Conservation (phyloP, 92 coral and sea anemone genomes). For the Palythoa grandis region DNA sequence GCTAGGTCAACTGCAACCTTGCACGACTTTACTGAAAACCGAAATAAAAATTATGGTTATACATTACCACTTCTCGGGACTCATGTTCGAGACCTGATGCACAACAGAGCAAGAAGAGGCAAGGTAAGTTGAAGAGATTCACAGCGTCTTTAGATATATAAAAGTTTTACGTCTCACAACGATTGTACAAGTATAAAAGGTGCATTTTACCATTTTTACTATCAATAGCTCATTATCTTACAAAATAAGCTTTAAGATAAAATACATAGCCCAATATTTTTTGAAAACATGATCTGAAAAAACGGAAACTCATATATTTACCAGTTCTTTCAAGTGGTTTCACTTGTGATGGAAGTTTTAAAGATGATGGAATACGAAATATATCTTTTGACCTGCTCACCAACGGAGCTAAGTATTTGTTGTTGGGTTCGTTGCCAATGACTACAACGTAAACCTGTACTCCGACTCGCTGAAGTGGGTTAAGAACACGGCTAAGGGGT, state of each 20-base stretch:
- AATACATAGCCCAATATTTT: too few species aligned
- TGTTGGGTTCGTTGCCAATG: slow-evolving; percentile 30
- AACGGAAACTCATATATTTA: background rate
- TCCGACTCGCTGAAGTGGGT: slow-evolving; percentile 50
- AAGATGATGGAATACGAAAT: slow-evolving; percentile 58
- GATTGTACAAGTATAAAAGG: too few species aligned
- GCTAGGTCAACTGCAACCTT: slow-evolving; percentile 9
- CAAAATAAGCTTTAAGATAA: too few species aligned
- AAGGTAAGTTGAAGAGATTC: too few species aligned
- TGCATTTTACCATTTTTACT: too few species aligned
- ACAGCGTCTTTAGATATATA: too few species aligned
- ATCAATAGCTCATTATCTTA: too few species aligned
- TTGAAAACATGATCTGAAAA: background rate
- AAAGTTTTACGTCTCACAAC: too few species aligned
- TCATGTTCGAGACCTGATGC: too few species aligned
- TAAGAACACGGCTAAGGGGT: slow-evolving; percentile 32
- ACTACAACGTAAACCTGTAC: slow-evolving; percentile 54
- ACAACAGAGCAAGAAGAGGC: too few species aligned
- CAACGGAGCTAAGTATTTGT: slow-evolving; percentile 25
- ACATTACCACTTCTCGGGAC: too few species aligned
- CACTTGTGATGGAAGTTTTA: slow-evolving; percentile 51
- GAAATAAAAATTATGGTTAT: background rate
- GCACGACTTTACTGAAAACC: slow-evolving; percentile 22
- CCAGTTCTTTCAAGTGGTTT: slow-evolving; percentile 40
- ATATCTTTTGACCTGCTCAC: slow-evolving; percentile 63